Base-by-base conservation (phyloP, 1,140 invertebrate genomes). In the Triops longicaudatus region DNA sequence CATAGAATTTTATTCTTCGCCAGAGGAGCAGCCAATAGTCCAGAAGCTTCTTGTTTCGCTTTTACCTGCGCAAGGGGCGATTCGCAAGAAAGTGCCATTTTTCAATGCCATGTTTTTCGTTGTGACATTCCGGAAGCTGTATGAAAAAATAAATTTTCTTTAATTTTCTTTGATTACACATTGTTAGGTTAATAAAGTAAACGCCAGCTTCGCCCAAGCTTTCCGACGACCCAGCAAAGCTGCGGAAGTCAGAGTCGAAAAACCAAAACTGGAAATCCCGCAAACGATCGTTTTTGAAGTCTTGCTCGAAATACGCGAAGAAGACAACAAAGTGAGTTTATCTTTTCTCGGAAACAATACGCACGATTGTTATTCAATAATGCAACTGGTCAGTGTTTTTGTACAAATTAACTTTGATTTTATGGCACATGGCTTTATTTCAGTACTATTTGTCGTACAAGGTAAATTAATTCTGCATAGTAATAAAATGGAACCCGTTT, bases 121-220 rank as follows among this genome's bases (percentile, higher is more conserved):
- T 98, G 97, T 86, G 93, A 97, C 83, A 93, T 96, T 82, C 91
- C 93, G n/a, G 96, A 99, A 86, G 95, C 95, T n/a, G 96, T 98
- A 90, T 88, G 93, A 92, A 79, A 88, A 81, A 28, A 26, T 42
- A 37, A 80, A 91, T 90, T 89, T 91, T 43, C 88, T 88, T 17
- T 88, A 88, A 84, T 88, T 90, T 85, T 93, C 83, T 98, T 98
- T 85, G 92, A 93, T 1, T 95, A 95, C 84, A 95, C 95, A 17
- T 97, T 98, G 83, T 91, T 93, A 81, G 88, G 50, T 63, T 1
- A 63, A 63, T 14, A 63, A 63, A 17, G 50, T 63, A 91, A 78
- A 89, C 92, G 79, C 90, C 92, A n/a, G 80, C 80, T 72, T 86
- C 89, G 72, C 92, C 91, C 9, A 90, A 90, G 87, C 42, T 89